Evolutionary conservation across 2,888 invertebrate species (phyloP).

Genomic region (Melanargia galathea): DNA sequence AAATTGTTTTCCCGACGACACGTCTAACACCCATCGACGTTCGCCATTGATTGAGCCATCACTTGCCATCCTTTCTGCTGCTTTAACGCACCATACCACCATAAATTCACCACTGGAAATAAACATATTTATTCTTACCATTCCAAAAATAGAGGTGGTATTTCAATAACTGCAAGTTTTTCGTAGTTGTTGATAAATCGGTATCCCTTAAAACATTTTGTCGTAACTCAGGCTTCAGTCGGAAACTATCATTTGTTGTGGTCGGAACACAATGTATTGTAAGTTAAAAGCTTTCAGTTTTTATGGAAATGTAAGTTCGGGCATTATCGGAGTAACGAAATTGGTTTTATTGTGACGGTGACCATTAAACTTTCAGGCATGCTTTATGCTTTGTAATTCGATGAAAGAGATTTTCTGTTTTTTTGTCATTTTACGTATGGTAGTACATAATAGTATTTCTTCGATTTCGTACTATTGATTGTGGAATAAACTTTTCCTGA

Average conservation of each 20-base stretch:
- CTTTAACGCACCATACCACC: conserved; percentile 52
- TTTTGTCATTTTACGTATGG: not conserved
- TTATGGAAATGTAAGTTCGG: conserved; percentile 55
- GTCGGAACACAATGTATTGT: conserved; percentile 72
- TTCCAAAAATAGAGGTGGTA: conserved; percentile 35
- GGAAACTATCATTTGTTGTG: conserved; percentile 78
- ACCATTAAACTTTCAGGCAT: conserved; percentile 25
- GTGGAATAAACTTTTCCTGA: not conserved
- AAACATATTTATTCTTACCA: conserved; percentile 30
- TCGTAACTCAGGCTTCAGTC: conserved; percentile 74
- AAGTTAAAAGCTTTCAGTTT: conserved; percentile 65
- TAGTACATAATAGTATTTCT: not conserved
- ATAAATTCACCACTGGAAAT: conserved; percentile 35
- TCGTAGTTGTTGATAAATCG: conserved; percentile 37
- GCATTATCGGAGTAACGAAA: conserved; percentile 52
- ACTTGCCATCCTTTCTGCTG: conserved; percentile 66
- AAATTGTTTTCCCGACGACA: conserved; percentile 76
- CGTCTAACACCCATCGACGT: conserved; percentile 65
- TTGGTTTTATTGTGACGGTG: conserved; percentile 45
- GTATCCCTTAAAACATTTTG: conserved; percentile 61
- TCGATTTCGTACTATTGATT: not conserved
- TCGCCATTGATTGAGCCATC: conserved; percentile 77
- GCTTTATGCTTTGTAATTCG: not conserved
- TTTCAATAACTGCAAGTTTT: conserved; percentile 12
- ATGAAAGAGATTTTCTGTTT: conserved; percentile 1